Conservation (phyloP, 2,888 invertebrate genomes). For the Eupithecia subfuscata region DNA sequence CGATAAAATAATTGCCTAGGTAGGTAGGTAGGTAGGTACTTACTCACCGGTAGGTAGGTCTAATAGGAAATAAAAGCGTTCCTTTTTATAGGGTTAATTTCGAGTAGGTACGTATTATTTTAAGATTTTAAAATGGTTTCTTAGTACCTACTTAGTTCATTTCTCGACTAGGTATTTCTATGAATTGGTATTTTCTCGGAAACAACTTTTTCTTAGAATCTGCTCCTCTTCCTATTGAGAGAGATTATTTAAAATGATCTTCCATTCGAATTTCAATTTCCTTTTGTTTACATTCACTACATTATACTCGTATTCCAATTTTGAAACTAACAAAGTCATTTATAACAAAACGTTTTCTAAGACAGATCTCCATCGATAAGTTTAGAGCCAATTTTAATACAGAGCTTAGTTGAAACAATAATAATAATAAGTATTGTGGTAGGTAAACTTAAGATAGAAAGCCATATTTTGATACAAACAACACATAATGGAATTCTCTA, state of each 20-base stretch:
- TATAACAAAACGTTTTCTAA: neutral
- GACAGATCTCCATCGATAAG: neutral
- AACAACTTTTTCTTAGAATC: neutral
- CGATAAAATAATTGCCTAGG: too few relatives aligned
- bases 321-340: neutral
- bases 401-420: neutral
- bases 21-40: too few relatives aligned
- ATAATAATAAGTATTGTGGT: neutral
- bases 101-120: too few relatives aligned
- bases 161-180: neutral
- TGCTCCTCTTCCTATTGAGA: neutral
- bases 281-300: neutral
- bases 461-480: neutral
- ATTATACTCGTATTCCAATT: neutral
- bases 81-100: too few relatives aligned
- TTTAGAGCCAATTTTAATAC: neutral
- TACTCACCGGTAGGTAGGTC: too few relatives aligned
- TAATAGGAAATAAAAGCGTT: too few relatives aligned
- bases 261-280: neutral
- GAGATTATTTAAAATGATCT: neutral
- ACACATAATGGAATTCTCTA: neutral
- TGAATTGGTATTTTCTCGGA: neutral
- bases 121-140: neutral
- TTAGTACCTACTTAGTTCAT: neutral
- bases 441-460: neutral